phyloP scores from a whole-genome alignment of 2,797 vertebrate species.

The Sternarchorhynchus goeldii region DNA sequence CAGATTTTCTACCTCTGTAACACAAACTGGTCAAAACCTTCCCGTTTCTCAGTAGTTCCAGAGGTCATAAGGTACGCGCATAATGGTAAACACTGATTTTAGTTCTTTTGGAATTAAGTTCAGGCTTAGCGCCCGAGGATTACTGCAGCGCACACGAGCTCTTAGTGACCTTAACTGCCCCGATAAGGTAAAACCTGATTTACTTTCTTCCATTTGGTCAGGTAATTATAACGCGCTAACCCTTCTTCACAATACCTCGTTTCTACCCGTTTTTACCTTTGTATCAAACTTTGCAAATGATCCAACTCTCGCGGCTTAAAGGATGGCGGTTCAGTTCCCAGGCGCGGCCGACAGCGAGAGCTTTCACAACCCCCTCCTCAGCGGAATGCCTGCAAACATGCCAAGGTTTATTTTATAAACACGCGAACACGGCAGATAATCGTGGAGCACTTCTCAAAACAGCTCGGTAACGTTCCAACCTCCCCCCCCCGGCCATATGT shows the following conservation, averaged over 20 bases:
- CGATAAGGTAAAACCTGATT: conserved; percentile 30
- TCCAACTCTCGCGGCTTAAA: conserved; percentile 50
- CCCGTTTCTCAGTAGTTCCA: conserved; percentile 26
- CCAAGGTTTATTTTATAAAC: conserved; percentile 69
- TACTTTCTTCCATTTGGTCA: conserved; percentile 37
- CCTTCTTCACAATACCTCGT: conserved; percentile 42
- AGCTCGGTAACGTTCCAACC: conserved; percentile 49
- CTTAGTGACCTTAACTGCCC: conserved; percentile 15
- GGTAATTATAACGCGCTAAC: conserved; percentile 52
- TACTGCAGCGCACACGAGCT: conserved; percentile 21
- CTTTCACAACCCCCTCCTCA: conserved; percentile 49
- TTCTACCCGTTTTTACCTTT: conserved; percentile 39
- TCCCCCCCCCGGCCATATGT: conserved; percentile 52
- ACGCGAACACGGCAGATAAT: conserved; percentile 64
- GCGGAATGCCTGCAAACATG: conserved; percentile 50
- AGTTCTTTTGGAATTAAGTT: conserved; percentile 7
- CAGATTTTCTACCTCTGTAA: conserved; percentile 33
- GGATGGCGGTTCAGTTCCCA: conserved; percentile 49
- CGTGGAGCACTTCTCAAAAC: conserved; percentile 66
- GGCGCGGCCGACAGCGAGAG: conserved; percentile 47
- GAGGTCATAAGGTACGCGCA: conserved; percentile 23
- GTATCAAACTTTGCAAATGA: conserved; percentile 50
- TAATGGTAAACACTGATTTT: conserved; percentile 31
- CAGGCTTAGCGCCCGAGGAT: conserved; percentile 9
- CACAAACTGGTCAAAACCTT: conserved; percentile 18